A percentile compares a stretch with the other conserved stretches of the same genome.
Evolutionary conservation across 2,888 invertebrate species (phyloP).

Genomic region (Abrostola tripartita): DNA sequence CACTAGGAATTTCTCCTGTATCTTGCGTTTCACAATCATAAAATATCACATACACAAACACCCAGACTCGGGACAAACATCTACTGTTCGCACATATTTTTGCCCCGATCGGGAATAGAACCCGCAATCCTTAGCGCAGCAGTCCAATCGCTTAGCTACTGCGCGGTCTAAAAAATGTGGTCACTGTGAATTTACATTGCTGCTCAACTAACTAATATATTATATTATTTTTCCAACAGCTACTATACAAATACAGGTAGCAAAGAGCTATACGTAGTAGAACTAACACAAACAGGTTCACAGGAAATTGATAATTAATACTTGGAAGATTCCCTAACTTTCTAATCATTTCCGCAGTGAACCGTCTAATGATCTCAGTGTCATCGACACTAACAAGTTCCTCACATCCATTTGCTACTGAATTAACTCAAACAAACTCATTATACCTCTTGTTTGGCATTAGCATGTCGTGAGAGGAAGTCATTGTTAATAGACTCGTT

Average conservation of each 20-base stretch:
- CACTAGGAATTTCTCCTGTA: no score
- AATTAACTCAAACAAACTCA: conserved; percentile 62
- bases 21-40: no score
- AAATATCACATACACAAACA: no score
- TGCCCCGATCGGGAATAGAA: no score
- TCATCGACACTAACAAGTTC: conserved; percentile 49
- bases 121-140: no score
- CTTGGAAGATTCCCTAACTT: conserved; percentile 30
- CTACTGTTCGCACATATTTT: no score
- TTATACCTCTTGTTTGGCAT: conserved; percentile 58
- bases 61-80: no score
- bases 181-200: no score
- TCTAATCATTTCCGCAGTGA: conserved; percentile 51
- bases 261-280: neutral
- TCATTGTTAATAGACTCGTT: conserved; percentile 68
- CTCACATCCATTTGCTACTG: conserved; percentile 56
- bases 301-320: conserved; percentile 47
- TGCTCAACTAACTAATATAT: no score
- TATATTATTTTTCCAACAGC: neutral
- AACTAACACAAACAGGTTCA: conserved; percentile 1
- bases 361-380: conserved; percentile 34
- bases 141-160: no score
- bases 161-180: no score
- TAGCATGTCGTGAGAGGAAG: conserved; percentile 63
- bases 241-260: neutral